These are phyloP conservation scores for Pteromalus puparum DNA, from an alignment of 1,140 invertebrate genomes.

Conservation along the genomic window DNA sequence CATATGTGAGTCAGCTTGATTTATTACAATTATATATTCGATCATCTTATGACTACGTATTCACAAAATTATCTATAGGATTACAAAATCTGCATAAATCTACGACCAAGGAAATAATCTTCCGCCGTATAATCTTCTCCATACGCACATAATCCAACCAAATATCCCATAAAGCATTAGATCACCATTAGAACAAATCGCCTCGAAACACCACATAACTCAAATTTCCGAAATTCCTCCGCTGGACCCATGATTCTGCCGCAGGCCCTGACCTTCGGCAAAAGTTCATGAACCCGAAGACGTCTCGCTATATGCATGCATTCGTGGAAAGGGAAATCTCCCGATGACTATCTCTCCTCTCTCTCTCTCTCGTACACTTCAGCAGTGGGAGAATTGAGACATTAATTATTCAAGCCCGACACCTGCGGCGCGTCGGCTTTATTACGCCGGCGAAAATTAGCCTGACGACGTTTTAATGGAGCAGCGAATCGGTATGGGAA, in stretches of 20 bases:
- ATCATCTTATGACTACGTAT: too few relatives aligned
- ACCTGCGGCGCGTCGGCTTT: background rate
- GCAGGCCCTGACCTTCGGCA: background rate
- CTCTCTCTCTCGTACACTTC: background rate
- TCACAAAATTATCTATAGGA: too few relatives aligned
- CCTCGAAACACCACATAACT: background rate
- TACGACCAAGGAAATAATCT: too few relatives aligned
- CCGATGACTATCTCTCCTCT: conserved; percentile 8
- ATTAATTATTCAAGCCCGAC: conserved; percentile 10
- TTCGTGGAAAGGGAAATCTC: conserved; percentile 12
- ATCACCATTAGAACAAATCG: too few relatives aligned
- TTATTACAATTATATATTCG: too few relatives aligned
- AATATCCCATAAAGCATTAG: too few relatives aligned
- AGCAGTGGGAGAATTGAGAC: background rate
- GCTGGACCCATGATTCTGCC: background rate
- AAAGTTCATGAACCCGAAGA: conserved; percentile 24
- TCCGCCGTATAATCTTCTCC: too few relatives aligned
- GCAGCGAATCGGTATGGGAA: background rate
- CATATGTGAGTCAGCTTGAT: background rate
- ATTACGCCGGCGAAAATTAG: conserved; percentile 4
- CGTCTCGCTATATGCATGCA: background rate
- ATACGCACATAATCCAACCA: too few relatives aligned
- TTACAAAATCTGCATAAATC: too few relatives aligned
- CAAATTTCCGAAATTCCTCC: background rate
- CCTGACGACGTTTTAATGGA: background rate